Percentiles rank a stretch among this genome's conserved stretches.
Conservation (phyloP, 2,888 invertebrate genomes). For the Latheticus oryzae region DNA sequence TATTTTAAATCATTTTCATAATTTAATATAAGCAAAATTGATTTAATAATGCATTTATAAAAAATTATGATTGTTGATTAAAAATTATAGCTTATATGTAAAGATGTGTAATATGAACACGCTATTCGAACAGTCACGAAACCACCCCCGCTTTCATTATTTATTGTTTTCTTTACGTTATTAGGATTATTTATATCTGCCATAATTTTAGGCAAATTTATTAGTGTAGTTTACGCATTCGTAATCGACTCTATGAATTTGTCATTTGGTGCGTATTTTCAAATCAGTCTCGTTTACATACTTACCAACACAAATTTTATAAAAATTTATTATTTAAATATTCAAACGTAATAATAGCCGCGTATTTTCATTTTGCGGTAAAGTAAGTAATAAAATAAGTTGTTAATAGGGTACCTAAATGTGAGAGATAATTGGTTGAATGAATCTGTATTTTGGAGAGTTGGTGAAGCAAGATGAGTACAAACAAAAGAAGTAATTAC, state of each 20-base stretch:
- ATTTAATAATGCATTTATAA: slow-evolving; percentile 39
- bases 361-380: too few species aligned
- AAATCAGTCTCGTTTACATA: too few species aligned
- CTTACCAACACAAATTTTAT: too few species aligned
- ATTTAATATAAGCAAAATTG: slow-evolving; percentile 32
- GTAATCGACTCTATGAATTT: slow-evolving; percentile 31
- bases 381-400: too few species aligned
- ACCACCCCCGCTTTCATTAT: slow-evolving; percentile 52
- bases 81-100: slow-evolving; percentile 50
- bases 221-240: slow-evolving; percentile 44
- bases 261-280: too few species aligned
- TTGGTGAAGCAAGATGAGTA: too few species aligned
- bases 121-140: slow-evolving; percentile 58
- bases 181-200: slow-evolving; percentile 51
- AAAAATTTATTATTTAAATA: too few species aligned
- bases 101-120: slow-evolving; percentile 54
- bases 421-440: too few species aligned
- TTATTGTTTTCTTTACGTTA: slow-evolving; percentile 53
- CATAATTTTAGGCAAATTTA: slow-evolving; percentile 51
- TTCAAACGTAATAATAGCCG: too few species aligned
- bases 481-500: too few species aligned
- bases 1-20: slow-evolving; percentile 24
- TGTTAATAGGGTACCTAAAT: too few species aligned
- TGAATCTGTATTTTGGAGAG: too few species aligned
- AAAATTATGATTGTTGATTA: slow-evolving; percentile 50